Evolutionary conservation across 2,113 vertebrate genomes (phyloP), one percentile per base, ranked within the genome.

Genomic region (Cebus imitator): DNA sequence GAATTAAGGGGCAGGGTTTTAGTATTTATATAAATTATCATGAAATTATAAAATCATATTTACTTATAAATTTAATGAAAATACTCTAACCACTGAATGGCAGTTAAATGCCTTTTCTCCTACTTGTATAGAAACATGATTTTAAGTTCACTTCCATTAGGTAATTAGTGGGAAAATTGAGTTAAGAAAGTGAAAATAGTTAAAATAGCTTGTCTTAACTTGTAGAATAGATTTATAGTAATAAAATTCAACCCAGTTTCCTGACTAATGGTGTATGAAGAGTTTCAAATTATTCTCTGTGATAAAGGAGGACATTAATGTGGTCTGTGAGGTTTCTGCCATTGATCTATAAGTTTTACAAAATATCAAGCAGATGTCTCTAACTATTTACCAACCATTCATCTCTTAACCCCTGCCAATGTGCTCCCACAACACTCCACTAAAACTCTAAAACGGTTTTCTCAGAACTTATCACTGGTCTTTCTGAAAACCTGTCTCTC

Each of bases 241-340:
- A 78, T 64, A 93, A 83, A 90, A 89, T 13, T 10, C 18, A 95
- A 75, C n/a, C 20, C 17, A 66, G 81, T 61, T 94, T 81, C 64
- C 58, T 95, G 73, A 95, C 52, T 96, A 90, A 88, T 95, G 27
- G 70, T 73, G 12, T 37, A 89, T 48, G 43, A 58, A 93, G 27
- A 68, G 32, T 96, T 87, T 92, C 20, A 94, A 86, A 50, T 87
- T 80, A 96, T 87, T 90, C 43, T 79, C 5, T 84, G 52, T 90
- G 50, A 90, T 87, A 48, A 88, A 82, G 92, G 21, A 95, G 21
- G 40, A 75, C 3, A 87, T 80, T 37, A 90, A 55, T 73, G 84
- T 95, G 68, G 57, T 91, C 52, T 61, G 8, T 95, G 87, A 90
- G 50, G 43, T 76, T 96, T 92, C 80, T 43, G 32, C 4, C 58